Evolutionary conservation across 2,113 vertebrate genomes (phyloP).

Genomic region (Paradoxurus hermaphroditus): DNA sequence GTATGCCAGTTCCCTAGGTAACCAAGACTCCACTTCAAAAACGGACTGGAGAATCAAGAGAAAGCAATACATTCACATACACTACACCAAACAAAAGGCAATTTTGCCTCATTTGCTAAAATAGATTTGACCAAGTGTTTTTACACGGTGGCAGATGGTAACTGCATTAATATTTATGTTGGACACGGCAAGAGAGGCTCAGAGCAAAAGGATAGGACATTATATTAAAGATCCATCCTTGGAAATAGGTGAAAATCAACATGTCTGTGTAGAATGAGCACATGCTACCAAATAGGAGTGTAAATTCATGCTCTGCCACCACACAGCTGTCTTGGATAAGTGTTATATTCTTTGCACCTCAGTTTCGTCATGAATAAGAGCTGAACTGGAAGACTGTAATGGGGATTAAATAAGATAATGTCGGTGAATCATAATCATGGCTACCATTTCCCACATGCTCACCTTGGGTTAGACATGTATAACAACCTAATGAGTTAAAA

Average conservation of each 20-base stretch:
- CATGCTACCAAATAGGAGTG: background rate
- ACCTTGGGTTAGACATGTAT: background rate
- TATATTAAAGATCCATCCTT: background rate
- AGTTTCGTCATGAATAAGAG: background rate
- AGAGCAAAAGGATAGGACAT: background rate
- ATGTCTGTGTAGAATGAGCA: background rate
- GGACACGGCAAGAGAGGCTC: slow-evolving; percentile 38
- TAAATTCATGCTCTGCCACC: background rate
- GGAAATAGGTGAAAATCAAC: slow-evolving; percentile 18
- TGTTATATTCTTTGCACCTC: background rate
- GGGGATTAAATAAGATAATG: background rate
- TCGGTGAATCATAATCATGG: background rate
- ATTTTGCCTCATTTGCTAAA: slow-evolving; percentile 66
- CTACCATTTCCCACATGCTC: background rate
- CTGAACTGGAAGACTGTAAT: background rate
- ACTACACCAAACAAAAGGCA: slow-evolving; percentile 42
- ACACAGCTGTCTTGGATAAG: background rate
- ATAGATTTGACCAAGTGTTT: slow-evolving; percentile 71
- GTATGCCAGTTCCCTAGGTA: slow-evolving; percentile 71
- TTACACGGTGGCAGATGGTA: slow-evolving; percentile 66
- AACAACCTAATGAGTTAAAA: background rate
- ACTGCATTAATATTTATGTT: slow-evolving; percentile 72
- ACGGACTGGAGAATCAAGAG: slow-evolving; percentile 53
- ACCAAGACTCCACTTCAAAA: slow-evolving; percentile 57
- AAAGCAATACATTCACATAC: slow-evolving; percentile 50